These are phyloP conservation scores for Dinocampus coccinellae DNA, from an alignment of 2,888 invertebrate species.

Conservation along the genomic window DNA sequence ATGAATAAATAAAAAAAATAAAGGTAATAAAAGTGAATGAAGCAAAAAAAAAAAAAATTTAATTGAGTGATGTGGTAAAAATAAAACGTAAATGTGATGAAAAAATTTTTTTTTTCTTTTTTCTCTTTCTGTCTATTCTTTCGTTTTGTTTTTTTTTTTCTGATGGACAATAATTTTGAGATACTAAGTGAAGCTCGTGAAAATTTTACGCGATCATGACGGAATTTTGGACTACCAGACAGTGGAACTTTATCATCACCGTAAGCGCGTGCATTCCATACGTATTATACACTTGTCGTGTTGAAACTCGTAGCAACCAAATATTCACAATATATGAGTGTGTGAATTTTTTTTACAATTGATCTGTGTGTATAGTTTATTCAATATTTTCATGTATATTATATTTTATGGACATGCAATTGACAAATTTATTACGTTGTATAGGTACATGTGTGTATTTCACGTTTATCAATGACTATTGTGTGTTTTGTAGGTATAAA, in stretches of 20 bases:
- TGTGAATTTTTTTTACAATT: background rate
- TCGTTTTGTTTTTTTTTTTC: background rate
- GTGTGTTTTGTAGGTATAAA: background rate
- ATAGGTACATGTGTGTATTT: background rate
- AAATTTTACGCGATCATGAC: slow-evolving; percentile 14
- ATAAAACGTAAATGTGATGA: no score
- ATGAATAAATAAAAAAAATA: no score
- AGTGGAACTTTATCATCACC: slow-evolving; percentile 17
- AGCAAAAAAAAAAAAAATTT: background rate
- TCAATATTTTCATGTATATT: background rate
- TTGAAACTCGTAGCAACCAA: background rate
- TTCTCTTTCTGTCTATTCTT: background rate
- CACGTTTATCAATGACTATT: background rate
- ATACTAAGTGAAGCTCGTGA: background rate
- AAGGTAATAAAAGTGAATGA: no score
- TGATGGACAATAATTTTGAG: background rate
- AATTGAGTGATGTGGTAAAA: no score
- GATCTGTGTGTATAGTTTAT: background rate
- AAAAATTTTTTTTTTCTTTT: background rate
- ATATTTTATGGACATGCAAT: no score
- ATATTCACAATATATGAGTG: background rate
- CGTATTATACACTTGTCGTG: background rate
- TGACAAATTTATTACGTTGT: no score
- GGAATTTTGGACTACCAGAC: slow-evolving; percentile 8
- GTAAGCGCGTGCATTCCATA: background rate